Conservation (phyloP, 2,797 vertebrate genomes). For the Sebastes baramenuke region DNA sequence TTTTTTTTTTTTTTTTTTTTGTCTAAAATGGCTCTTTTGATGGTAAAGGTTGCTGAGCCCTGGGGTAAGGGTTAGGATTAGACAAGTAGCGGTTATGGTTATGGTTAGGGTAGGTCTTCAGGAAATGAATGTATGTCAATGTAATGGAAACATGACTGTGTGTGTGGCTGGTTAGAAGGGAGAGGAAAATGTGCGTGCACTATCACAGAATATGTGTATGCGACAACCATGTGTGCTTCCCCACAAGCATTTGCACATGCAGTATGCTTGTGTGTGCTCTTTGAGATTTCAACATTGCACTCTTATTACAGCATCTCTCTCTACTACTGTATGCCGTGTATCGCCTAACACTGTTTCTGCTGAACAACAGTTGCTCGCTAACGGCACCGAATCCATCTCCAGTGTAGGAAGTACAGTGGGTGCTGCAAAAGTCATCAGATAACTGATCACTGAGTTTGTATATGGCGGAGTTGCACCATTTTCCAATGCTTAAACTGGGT, state of each 20-base stretch:
- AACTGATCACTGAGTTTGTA: conserved; percentile 30
- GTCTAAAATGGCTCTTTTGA: too few species aligned
- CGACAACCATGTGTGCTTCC: not conserved
- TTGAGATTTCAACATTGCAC: conserved; percentile 37
- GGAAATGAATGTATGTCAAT: too few species aligned
- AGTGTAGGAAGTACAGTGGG: conserved; percentile 50
- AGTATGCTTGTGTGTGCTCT: conserved; percentile 10
- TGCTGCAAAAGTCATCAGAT: conserved; percentile 53
- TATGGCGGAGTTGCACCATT: conserved; percentile 43
- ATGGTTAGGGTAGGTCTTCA: too few species aligned
- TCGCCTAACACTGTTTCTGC: conserved; percentile 28
- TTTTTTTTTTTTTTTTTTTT: too few species aligned
- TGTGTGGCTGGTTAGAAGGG: too few species aligned
- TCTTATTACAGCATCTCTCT: conserved; percentile 42
- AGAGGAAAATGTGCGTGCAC: not conserved
- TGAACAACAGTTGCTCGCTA: conserved; percentile 15
- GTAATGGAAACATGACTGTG: too few species aligned
- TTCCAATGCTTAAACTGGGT: conserved; percentile 44
- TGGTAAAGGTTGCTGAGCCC: too few species aligned
- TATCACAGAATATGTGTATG: not conserved
- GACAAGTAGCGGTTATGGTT: too few species aligned
- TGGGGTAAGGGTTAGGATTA: too few species aligned
- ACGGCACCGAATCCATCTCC: conserved; percentile 28
- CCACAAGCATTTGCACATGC: not conserved
- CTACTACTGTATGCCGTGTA: not conserved